Base-by-base conservation (phyloP, 1,140 invertebrate genomes). In the Ceratosolen solmsi region DNA sequence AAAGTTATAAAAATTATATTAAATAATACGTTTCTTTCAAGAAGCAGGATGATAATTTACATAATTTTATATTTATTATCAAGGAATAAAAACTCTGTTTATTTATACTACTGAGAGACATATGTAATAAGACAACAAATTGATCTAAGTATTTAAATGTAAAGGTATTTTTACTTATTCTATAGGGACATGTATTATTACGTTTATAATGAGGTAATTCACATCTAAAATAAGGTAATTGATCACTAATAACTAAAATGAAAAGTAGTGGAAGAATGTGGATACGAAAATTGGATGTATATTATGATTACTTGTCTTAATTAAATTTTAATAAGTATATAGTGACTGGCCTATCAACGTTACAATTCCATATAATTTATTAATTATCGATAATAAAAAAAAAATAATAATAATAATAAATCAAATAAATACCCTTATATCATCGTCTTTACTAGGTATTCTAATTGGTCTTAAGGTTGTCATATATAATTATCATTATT, bases 401-500 rank as follows among this genome's bases (percentile, higher is more conserved):
- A n/a, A n/a, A n/a, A n/a, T n/a, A n/a, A n/a, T n/a, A n/a, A n/a
- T n/a, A n/a, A n/a, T n/a, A n/a, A n/a, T 27, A 38, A 79, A 71
- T 56, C 11, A 38, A 81, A 41, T 41, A 58, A 75, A 81, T 25
- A 54, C 30, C 60, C 49, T 75, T 46, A 56, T 33, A 46, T 49
- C 17, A n/a, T 46, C 13, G 25, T 51, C 17, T 15, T 27, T 63
- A 15, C 49, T 63, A 75, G 46, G 54, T 75, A 81, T 75, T 68
- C 41, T 73, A 73, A 72, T 75, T 75, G 79, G 60, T 81, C 72
- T 68, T 75, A 65, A 80, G 68, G 79, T 54, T 74, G 41, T 81
- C 33, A 81, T 65, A 74, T 41, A 82, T 82, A 82, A 70, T 72
- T 78, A 33, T 79, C 33, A 27, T 74, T 73, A 79, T 79, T 79